phyloP scores from a whole-genome alignment of 2,888 invertebrate species.

The Muschampia plurimacula region DNA sequence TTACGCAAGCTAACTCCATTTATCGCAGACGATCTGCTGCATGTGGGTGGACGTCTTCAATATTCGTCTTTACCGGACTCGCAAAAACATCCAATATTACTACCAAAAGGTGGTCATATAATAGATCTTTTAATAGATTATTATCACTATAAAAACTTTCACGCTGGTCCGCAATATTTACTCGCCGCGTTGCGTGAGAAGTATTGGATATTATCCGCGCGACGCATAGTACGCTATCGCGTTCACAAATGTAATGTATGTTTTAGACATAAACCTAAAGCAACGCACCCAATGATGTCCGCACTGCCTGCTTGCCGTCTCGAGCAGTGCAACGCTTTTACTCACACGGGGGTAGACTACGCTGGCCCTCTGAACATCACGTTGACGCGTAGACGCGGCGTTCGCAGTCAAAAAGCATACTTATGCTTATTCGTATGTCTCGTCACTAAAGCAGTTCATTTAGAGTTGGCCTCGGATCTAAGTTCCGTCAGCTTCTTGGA shows the following conservation, averaged over 20 bases:
- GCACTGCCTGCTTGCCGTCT: slow-evolving; percentile 1
- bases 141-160: slow-evolving; percentile 3
- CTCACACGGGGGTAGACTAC: not conserved
- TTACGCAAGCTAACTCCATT: slow-evolving; percentile 13
- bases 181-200: slow-evolving; percentile 2
- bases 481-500: slow-evolving; percentile 1
- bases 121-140: slow-evolving; percentile 4
- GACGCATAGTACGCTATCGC: not conserved
- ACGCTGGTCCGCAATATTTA: slow-evolving; percentile 14
- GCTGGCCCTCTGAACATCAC: not conserved
- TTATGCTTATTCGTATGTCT: not conserved
- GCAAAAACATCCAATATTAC: slow-evolving; percentile 18
- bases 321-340: slow-evolving; percentile 1
- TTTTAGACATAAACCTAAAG: slow-evolving; percentile 4
- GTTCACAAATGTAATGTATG: not conserved
- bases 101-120: slow-evolving; percentile 9
- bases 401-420: slow-evolving; percentile 1
- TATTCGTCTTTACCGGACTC: slow-evolving; percentile 7
- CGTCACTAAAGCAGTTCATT: not conserved
- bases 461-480: not conserved
- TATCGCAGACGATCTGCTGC: slow-evolving; percentile 3
- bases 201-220: slow-evolving; percentile 4
- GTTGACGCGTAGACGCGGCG: slow-evolving; percentile 2
- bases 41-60: slow-evolving; percentile 8
- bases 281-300: not conserved